A percentile compares a stretch with the other conserved stretches of the same genome.
Evolutionary conservation across 2,888 invertebrate genomes (phyloP).

Genomic region (Clitarchus hookeri): DNA sequence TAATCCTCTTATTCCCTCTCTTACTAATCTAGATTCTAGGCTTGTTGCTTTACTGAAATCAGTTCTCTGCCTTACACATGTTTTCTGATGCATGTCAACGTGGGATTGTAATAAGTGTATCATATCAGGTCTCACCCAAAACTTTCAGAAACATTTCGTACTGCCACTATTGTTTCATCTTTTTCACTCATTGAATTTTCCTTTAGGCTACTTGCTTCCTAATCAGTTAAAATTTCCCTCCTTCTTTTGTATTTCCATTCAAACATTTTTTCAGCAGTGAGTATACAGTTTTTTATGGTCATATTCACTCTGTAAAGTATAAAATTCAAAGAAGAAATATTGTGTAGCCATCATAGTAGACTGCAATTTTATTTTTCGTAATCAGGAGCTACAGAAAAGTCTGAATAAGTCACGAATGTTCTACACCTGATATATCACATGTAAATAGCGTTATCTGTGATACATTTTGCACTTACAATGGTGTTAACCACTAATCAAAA

Average conservation of each 20-base stretch:
- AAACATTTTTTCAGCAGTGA: not conserved
- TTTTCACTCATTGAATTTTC: no score
- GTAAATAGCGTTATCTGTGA: conserved; percentile 6
- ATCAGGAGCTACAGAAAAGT: not conserved
- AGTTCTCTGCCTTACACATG: no score
- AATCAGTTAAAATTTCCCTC: not conserved
- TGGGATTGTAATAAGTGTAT: no score
- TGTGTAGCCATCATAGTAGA: not conserved
- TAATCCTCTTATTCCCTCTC: no score
- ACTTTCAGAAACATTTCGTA: no score
- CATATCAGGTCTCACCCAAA: no score
- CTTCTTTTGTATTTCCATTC: not conserved
- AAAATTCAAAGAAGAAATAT: not conserved
- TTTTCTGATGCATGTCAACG: no score
- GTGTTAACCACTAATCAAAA: not conserved
- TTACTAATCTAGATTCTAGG: no score
- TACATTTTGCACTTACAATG: not conserved
- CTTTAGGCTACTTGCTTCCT: no score
- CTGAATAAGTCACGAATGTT: not conserved
- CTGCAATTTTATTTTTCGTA: not conserved
- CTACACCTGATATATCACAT: not conserved
- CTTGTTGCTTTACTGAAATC: no score
- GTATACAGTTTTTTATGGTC: not conserved
- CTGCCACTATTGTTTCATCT: no score
- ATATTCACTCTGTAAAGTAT: not conserved